Base-by-base conservation (phyloP, 2,113 vertebrate genomes). In the Coracopsis vasa region DNA sequence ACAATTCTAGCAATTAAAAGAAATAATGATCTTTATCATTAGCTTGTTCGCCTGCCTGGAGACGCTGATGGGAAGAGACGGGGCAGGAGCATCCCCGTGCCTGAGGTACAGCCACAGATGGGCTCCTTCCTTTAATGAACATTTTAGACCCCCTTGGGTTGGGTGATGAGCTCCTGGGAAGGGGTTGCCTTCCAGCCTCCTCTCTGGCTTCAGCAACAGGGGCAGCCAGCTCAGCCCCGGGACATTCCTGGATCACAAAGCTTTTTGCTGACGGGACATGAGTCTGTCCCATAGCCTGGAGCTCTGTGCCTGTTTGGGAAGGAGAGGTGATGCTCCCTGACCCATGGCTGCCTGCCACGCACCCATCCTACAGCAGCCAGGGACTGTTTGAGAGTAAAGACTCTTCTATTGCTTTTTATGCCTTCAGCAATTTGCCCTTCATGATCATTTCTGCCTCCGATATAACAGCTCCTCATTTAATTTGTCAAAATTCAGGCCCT, bases 1-100 rank as follows among this genome's bases (percentile, higher is more conserved):
- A 83, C 64, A 83, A 88, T 93, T 77, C 50, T 31, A 56, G 75
- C 44, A 84, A 94, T 90, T 93, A 82, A 70, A 27, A 67, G 80
- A 64, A 77, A 77, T 21, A 44, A 86, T 7, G 41, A 73, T 62
- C 23, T 66, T 50, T 9, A 73, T 66, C 23, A 66, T 50, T 9
- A 27, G 47, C 58, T 73, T 39, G 79, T 50, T 70, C 73, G 69
- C 75, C 45, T 86, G 45, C 86, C 58, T 28, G 2, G 29, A 66
- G 82, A 44, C 3, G 0, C 1, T 33, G 70, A 82, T 20, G 45
- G 31, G 1, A 42, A 31, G 90, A 64, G 87, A 53, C 0, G 2
- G 69, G 83, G 48, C 75, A 50, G 77, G 20, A 82, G 81, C 53
- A 69, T 6, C 87, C 31, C 85, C 1, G 0, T 31, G 53, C 92